phyloP scores from a whole-genome alignment of 2,113 vertebrate species.

The Thunnus thynnus region DNA sequence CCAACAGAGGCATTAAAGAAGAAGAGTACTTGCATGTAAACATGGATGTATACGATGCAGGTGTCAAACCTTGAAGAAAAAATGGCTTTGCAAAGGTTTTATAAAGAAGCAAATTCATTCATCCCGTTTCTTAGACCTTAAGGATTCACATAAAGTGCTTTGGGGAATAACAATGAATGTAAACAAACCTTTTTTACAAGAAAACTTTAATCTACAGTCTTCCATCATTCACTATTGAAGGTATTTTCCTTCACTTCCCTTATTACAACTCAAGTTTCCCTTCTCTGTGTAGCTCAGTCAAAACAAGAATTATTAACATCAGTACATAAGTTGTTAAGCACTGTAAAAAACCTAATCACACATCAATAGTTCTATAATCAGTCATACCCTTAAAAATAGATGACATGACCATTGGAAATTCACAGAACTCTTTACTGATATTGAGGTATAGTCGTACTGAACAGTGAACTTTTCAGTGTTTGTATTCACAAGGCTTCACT shows the following conservation, averaged over 20 bases:
- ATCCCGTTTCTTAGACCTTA: no score
- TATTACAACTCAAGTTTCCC: background rate
- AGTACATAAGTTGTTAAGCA: background rate
- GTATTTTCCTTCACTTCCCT: background rate
- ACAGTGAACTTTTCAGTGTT: background rate
- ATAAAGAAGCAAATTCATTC: no score
- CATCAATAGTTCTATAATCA: background rate
- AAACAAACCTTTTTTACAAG: no score
- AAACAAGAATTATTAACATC: background rate
- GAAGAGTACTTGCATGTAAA: no score
- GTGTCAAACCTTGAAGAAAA: no score
- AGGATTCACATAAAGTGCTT: no score
- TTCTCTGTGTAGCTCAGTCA: background rate
- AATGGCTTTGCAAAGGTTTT: no score
- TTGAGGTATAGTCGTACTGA: background rate
- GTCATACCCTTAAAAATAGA: background rate
- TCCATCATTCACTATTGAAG: background rate
- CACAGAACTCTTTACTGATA: accelerated
- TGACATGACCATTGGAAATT: no score
- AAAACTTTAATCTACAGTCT: background rate
- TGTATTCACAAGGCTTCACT: background rate
- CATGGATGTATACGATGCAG: no score
- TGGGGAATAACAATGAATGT: no score
- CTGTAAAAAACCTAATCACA: background rate
- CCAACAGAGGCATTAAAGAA: no score